Evolutionary conservation across 2,888 invertebrate species (phyloP), one percentile per base, ranked within the genome.

Genomic region (Rosalia funebris): DNA sequence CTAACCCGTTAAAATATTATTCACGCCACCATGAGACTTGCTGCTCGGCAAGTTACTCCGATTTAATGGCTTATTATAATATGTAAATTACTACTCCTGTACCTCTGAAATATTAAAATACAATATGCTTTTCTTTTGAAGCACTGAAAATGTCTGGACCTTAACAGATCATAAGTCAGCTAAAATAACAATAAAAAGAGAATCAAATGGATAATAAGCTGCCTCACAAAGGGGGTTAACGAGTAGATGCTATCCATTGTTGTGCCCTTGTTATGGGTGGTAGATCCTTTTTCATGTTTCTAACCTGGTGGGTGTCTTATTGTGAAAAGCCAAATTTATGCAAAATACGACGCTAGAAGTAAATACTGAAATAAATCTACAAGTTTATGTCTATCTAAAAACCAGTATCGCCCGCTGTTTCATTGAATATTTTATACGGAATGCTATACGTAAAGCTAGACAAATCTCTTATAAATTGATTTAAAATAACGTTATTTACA

Each of bases 171-270:
- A 15, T 32, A 53, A 42, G 12, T 42, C 53, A 41, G 19, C 41
- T 31, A 41, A 52, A 42, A 25, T 16, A 42, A 34, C 32, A 48
- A 53, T 52, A 53, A 53, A 39, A 45, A 12, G 42, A 12, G 42
- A 12, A 10, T 16, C 32, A 32, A 25, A 41, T 15, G 31, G 20
- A 53, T 53, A 42, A 53, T 39, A 50, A 25, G 53, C 32, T 41
- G 32, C 32, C 31, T 53, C 31, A 53, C 42, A 53, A 53, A 53
- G 16, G 42, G 42, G 32, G 41, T 34, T 42, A 53, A 53, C 53
- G 41, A 53, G 42, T 5, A 10, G 32, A 34, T 31, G 10, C 53
- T 31, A 32, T 7, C 32, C 42, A 46, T 12, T 46, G 15, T 16
- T 32, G 15, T 41, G 42, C 25, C 32, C 53, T 34, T 53, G 34